Evolutionary conservation across 1,140 invertebrate species (phyloP).

Genomic region (Psix sp.): DNA sequence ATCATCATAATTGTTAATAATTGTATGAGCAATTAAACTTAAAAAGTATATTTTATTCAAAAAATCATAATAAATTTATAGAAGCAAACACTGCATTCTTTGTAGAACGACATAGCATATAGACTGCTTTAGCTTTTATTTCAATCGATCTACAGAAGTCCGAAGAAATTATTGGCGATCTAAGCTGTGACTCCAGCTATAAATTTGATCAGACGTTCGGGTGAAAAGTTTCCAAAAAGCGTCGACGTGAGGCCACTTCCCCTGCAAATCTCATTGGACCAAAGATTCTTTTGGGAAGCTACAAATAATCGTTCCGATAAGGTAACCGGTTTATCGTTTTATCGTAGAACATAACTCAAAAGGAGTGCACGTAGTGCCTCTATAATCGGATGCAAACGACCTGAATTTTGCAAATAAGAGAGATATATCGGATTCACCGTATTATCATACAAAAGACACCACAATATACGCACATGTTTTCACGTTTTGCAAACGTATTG

Average conservation of each 20-base stretch:
- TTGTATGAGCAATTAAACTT: no score
- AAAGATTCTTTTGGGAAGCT: slow-evolving; percentile 36
- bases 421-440: slow-evolving; percentile 40
- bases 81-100: no score
- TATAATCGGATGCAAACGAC: slow-evolving; percentile 56
- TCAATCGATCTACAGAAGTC: slow-evolving; percentile 30
- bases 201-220: slow-evolving; percentile 30
- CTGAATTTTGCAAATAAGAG: slow-evolving; percentile 45
- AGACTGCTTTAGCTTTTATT: no score
- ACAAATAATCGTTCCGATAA: slow-evolving; percentile 56
- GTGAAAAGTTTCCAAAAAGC: slow-evolving; percentile 35
- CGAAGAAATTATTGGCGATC: slow-evolving; percentile 40
- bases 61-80: no score
- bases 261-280: slow-evolving; percentile 8
- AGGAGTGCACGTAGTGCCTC: slow-evolving; percentile 31
- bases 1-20: no score
- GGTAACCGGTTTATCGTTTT: slow-evolving; percentile 52
- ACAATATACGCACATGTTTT: slow-evolving; percentile 38
- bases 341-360: slow-evolving; percentile 55
- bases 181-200: slow-evolving; percentile 31
- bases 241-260: slow-evolving; percentile 4
- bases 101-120: no score
- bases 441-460: slow-evolving; percentile 43
- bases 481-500: slow-evolving; percentile 35
- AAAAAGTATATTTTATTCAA: no score